Evolutionary conservation across 2,888 invertebrate genomes (phyloP).

Genomic region (Terebella lapidaria): DNA sequence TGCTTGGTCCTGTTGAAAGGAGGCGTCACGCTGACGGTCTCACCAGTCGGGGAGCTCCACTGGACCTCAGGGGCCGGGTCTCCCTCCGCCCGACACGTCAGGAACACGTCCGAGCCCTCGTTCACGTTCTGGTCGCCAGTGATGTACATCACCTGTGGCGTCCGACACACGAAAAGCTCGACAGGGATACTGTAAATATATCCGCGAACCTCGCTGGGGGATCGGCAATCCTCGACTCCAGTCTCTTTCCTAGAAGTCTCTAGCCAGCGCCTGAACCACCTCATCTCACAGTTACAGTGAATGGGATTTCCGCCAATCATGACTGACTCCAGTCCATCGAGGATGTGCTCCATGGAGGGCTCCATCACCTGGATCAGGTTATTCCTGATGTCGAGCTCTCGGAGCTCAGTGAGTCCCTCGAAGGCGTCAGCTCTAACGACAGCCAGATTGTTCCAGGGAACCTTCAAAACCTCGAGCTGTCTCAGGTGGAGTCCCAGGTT

Average conservation of each 20-base stretch:
- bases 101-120: slow-evolving; percentile 11
- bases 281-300: slow-evolving; percentile 25
- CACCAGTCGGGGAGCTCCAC: slow-evolving; percentile 21
- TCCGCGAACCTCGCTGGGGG: background rate
- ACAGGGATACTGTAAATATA: slow-evolving; percentile 3
- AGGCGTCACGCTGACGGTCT: slow-evolving; percentile 17
- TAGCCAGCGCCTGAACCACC: slow-evolving; percentile 20
- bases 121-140: slow-evolving; percentile 3
- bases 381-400: slow-evolving; percentile 10
- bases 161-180: slow-evolving; percentile 12
- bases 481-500: slow-evolving; percentile 2
- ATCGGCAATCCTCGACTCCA: slow-evolving; percentile 1
- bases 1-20: slow-evolving; percentile 12
- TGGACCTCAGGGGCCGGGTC: slow-evolving; percentile 23
- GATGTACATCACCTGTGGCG: slow-evolving; percentile 13
- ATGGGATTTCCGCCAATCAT: slow-evolving; percentile 15
- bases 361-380: slow-evolving; percentile 18
- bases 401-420: slow-evolving; percentile 4
- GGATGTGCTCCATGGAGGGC: slow-evolving; percentile 2
- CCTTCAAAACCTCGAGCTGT: slow-evolving; percentile 7
- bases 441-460: slow-evolving; percentile 8
- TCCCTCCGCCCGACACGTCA: slow-evolving; percentile 17
- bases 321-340: slow-evolving; percentile 4
- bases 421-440: slow-evolving; percentile 4
- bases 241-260: background rate